Conservation (phyloP, 35 echinoderm and acorn worm species). For the Antedon bifida region DNA sequence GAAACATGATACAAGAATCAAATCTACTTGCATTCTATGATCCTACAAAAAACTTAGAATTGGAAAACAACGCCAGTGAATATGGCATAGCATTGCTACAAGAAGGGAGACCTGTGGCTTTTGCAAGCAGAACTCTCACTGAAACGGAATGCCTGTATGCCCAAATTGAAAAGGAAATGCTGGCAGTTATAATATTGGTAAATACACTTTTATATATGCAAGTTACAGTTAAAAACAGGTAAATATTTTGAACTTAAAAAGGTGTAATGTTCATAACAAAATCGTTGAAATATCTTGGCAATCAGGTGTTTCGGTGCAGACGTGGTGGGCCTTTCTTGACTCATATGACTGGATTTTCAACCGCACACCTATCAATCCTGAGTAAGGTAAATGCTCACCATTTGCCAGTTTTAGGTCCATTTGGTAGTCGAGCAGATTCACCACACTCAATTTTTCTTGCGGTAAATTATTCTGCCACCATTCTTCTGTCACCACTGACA, state of each 20-base stretch:
- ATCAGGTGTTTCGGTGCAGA: too few species aligned
- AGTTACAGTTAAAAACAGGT: too few species aligned
- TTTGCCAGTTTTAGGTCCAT: slow-evolving; percentile 48
- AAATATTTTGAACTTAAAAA: too few species aligned
- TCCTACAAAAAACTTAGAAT: slow-evolving; percentile 7
- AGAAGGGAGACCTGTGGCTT: slow-evolving; percentile 35
- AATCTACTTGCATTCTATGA: slow-evolving; percentile 27
- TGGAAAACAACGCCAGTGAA: slow-evolving; percentile 39
- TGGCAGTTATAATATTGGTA: too few species aligned
- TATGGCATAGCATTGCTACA: slow-evolving; percentile 27
- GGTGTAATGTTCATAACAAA: too few species aligned
- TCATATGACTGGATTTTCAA: background rate
- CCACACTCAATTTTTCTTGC: slow-evolving; percentile 17
- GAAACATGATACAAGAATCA: background rate
- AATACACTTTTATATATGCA: too few species aligned
- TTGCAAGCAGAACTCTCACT: slow-evolving; percentile 37
- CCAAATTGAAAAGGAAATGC: too few species aligned
- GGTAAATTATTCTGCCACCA: slow-evolving; percentile 23
- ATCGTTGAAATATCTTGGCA: too few species aligned
- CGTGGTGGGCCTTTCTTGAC: background rate
- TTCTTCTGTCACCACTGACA: slow-evolving; percentile 32
- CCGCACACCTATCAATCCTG: slow-evolving; percentile 33
- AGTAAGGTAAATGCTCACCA: slow-evolving; percentile 25
- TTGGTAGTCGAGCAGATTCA: slow-evolving; percentile 17
- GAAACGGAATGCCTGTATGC: slow-evolving; percentile 30